Conservation (phyloP, 2,113 vertebrate species). For the Syngnathus floridae region DNA sequence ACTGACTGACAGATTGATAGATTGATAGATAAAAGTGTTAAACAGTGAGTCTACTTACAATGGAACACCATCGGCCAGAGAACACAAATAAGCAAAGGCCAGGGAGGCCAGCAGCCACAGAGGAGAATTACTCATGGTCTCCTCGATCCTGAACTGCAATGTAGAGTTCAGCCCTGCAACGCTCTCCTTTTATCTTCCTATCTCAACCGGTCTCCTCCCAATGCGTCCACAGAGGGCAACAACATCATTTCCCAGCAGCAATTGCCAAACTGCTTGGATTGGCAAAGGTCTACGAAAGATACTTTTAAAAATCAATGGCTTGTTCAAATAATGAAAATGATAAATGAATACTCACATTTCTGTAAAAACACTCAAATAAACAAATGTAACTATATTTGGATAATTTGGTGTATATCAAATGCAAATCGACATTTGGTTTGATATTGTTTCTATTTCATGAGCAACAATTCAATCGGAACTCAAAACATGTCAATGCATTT, state of each 20-base stretch:
- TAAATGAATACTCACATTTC: background rate
- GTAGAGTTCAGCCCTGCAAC: background rate
- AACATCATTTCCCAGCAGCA: conserved; percentile 35
- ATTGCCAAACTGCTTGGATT: conserved; percentile 31
- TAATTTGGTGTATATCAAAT: background rate
- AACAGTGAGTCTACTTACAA: conserved; percentile 40
- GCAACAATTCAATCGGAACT: background rate
- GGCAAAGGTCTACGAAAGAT: conserved; percentile 7
- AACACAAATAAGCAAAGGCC: conserved; percentile 31
- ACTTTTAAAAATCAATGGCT: conserved; percentile 42
- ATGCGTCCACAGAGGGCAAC: background rate
- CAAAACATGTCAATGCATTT: too few relatives aligned
- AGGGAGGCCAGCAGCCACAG: conserved; percentile 48
- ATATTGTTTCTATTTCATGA: background rate
- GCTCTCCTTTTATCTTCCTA: conserved; percentile 32
- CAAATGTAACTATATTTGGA: background rate
- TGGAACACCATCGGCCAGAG: conserved; percentile 23
- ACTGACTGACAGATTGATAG: background rate
- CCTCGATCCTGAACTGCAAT: conserved; percentile 6
- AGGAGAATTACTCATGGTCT: conserved; percentile 32
- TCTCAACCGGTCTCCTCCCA: background rate
- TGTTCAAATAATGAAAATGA: background rate
- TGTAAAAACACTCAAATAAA: background rate
- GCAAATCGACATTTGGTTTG: background rate
- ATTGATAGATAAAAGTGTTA: background rate